phyloP scores from a whole-genome alignment of 2,797 vertebrate genomes.

The Platyrinchus mystaceus region DNA sequence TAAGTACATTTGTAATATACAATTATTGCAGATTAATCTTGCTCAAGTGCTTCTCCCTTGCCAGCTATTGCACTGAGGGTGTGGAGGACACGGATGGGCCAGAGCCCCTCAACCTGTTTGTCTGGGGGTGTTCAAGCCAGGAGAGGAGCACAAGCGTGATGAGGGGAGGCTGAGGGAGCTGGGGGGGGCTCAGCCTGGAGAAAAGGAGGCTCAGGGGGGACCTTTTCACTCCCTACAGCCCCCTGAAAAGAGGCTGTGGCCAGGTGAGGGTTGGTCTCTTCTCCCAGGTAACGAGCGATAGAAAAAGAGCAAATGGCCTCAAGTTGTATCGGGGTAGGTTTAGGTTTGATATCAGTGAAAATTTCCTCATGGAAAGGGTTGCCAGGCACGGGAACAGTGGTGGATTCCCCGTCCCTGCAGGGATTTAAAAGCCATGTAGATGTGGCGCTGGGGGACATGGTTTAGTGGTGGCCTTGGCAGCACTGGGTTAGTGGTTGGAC shows the following conservation, averaged over 20 bases:
- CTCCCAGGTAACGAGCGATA: not conserved
- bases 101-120: not conserved
- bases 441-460: not conserved
- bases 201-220: not conserved
- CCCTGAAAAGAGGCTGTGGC: not conserved
- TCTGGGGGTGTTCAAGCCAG: not conserved
- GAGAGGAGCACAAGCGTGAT: not conserved
- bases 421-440: fast-evolving
- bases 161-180: not conserved
- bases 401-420: not conserved
- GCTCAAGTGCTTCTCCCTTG: not conserved
- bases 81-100: not conserved
- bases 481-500: not conserved
- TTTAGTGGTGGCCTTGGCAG: not conserved
- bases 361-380: not conserved
- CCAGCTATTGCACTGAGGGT: not conserved
- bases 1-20: constrained; percentile 11
- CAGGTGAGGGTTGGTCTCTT: not conserved
- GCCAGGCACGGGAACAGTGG: not conserved
- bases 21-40: constrained; percentile 25
- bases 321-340: not conserved
- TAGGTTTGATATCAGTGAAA: not conserved
- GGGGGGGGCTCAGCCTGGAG: not conserved
- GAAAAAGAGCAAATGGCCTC: not conserved
- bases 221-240: not conserved